Evolutionary conservation across 2,888 invertebrate species (phyloP).

Genomic region (Chrysolina haemoptera): DNA sequence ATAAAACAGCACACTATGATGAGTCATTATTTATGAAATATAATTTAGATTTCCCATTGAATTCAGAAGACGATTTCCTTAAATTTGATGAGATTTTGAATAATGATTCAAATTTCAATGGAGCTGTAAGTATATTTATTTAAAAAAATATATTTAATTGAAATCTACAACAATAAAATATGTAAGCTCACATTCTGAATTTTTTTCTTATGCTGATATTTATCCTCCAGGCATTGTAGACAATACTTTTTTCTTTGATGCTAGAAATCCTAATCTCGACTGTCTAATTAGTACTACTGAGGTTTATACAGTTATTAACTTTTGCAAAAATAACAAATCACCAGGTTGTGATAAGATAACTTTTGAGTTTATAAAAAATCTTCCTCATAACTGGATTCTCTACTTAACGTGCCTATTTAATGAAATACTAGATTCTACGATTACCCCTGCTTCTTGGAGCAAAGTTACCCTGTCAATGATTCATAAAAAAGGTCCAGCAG

Average conservation of each 20-base stretch:
- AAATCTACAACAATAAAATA: background rate
- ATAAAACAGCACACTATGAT: conserved; percentile 9
- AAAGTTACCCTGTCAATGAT: conserved; percentile 1
- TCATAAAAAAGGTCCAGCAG: conserved; percentile 14
- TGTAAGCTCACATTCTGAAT: background rate
- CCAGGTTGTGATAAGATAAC: background rate
- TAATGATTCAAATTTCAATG: background rate
- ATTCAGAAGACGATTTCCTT: background rate
- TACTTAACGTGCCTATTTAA: conserved; percentile 4
- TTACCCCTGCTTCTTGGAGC: background rate
- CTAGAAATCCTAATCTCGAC: too few relatives aligned
- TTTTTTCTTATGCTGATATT: background rate
- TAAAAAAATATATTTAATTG: background rate
- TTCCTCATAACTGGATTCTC: conserved; percentile 4
- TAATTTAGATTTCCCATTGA: conserved; percentile 14
- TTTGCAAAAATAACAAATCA: conserved; percentile 8
- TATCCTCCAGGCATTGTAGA: too few relatives aligned
- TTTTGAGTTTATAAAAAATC: background rate
- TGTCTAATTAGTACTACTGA: too few relatives aligned
- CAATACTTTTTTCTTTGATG: too few relatives aligned
- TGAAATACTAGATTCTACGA: background rate
- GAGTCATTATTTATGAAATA: conserved; percentile 10
- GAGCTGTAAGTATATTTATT: conserved; percentile 19
- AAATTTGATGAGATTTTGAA: conserved; percentile 23
- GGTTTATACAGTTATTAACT: background rate